These are phyloP conservation scores for Bradypodion ventrale DNA, from an alignment of 2,797 vertebrate species.

Conservation along the genomic window DNA sequence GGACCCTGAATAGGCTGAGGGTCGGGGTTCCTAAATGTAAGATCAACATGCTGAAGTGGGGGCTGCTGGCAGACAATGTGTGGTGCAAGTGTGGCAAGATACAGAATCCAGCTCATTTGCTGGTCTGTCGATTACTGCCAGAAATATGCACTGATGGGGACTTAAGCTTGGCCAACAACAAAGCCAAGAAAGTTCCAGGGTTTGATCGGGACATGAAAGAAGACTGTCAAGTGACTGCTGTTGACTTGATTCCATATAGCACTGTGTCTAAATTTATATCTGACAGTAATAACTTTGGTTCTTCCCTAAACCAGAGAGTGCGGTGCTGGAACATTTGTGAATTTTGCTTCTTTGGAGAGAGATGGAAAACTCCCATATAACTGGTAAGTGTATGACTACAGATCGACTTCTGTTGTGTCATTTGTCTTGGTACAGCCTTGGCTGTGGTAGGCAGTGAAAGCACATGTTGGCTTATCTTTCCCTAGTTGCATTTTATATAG, in stretches of 20 bases:
- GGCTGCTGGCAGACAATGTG: no score
- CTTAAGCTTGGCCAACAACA: no score
- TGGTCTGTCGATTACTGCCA: no score
- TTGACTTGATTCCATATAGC: not conserved
- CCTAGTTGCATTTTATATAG: not conserved
- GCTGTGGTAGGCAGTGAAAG: not conserved
- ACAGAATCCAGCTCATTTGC: no score
- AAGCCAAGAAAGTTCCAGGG: no score
- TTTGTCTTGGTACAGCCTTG: not conserved
- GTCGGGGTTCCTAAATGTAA: no score
- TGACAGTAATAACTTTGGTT: slow-evolving; percentile 37
- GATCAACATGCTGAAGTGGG: no score
- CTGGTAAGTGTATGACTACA: slow-evolving; percentile 81
- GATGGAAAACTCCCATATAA: slow-evolving; percentile 96
- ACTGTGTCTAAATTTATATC: not conserved
- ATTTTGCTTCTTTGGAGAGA: slow-evolving; percentile 93
- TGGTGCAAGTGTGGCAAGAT: no score
- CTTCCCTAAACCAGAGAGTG: slow-evolving; percentile 84
- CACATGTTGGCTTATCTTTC: not conserved
- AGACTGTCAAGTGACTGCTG: not conserved
- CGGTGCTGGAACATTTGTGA: slow-evolving; percentile 93
- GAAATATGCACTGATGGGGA: no score
- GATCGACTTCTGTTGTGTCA: not conserved
- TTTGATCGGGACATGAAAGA: no score
- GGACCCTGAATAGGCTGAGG: no score